These are phyloP conservation scores for Heloderma charlesbogerti DNA, from an alignment of 2,113 vertebrate genomes.

Conservation along the genomic window DNA sequence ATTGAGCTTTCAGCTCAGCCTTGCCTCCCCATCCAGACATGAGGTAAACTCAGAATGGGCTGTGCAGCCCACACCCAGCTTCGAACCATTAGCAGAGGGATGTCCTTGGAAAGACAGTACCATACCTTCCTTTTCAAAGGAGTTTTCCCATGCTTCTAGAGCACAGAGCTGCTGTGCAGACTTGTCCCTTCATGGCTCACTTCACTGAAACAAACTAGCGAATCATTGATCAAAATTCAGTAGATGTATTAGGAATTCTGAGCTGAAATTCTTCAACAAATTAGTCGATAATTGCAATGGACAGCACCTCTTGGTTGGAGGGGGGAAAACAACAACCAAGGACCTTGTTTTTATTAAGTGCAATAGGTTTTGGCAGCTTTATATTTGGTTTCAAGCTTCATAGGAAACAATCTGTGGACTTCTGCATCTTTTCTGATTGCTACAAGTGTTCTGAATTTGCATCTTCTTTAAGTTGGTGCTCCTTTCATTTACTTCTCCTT, in stretches of 20 bases:
- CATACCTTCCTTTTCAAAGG: too few species aligned
- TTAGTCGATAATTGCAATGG: not conserved
- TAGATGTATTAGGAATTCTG: not conserved
- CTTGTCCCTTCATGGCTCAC: not conserved
- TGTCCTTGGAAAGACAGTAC: too few species aligned
- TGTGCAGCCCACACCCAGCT: too few species aligned
- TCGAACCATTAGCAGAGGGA: too few species aligned
- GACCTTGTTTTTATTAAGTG: not conserved
- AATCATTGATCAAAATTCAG: not conserved
- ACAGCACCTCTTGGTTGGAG: not conserved
- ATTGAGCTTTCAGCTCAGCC: too few species aligned
- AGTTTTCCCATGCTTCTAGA: too few species aligned
- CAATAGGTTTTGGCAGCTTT: not conserved
- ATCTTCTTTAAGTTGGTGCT: not conserved
- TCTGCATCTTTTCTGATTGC: not conserved
- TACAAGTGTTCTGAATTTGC: not conserved
- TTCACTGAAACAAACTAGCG: not conserved
- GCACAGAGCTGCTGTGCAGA: not conserved
- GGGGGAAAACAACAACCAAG: not conserved
- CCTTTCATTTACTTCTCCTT: conserved; percentile 35
- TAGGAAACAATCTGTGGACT: not conserved
- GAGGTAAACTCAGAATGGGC: too few species aligned
- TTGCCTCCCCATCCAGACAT: too few species aligned
- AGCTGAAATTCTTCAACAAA: not conserved
- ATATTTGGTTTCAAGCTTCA: not conserved